Conservation (phyloP, 2,888 invertebrate species). For the Tetragonisca angustula region DNA sequence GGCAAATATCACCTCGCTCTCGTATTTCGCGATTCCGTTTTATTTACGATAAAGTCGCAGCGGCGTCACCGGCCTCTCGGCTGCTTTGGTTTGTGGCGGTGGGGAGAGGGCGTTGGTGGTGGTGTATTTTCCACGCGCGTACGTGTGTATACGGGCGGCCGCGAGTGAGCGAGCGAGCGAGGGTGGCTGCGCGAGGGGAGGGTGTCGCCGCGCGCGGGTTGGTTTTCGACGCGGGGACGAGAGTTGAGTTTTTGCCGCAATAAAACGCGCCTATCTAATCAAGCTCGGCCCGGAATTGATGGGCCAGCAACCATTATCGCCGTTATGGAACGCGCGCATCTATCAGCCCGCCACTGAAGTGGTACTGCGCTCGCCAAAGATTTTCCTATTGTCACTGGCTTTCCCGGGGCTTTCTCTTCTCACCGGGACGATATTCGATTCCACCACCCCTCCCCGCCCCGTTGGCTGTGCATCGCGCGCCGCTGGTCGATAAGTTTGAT, state of each 20-base stretch:
- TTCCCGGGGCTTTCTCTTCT: slow-evolving; percentile 40
- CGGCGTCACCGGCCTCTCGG: slow-evolving; percentile 10
- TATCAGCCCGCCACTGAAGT: slow-evolving; percentile 62
- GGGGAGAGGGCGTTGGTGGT: background rate
- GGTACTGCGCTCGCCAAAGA: slow-evolving; percentile 49
- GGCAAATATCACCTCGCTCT: slow-evolving; percentile 63
- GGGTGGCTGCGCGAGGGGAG: background rate
- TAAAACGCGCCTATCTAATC: slow-evolving; percentile 78
- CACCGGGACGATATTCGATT: slow-evolving; percentile 24
- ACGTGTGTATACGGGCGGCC: background rate
- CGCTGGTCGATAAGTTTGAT: slow-evolving; percentile 46
- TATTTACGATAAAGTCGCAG: slow-evolving; percentile 73
- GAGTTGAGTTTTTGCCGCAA: slow-evolving; percentile 71
- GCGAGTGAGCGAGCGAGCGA: background rate
- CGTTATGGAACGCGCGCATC: slow-evolving; percentile 68
- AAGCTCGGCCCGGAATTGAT: slow-evolving; percentile 71
- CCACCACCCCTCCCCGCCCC: too few species aligned
- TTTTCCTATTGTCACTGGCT: slow-evolving; percentile 62
- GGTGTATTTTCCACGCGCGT: background rate
- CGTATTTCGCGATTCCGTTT: slow-evolving; percentile 71
- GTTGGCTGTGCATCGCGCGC: background rate
- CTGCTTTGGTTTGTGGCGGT: background rate
- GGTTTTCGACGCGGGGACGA: slow-evolving; percentile 65
- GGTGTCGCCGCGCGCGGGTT: slow-evolving; percentile 23
- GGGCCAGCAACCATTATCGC: slow-evolving; percentile 73